Base-by-base conservation (phyloP, 2,113 vertebrate species). In the Microcebus ravelobensis region DNA sequence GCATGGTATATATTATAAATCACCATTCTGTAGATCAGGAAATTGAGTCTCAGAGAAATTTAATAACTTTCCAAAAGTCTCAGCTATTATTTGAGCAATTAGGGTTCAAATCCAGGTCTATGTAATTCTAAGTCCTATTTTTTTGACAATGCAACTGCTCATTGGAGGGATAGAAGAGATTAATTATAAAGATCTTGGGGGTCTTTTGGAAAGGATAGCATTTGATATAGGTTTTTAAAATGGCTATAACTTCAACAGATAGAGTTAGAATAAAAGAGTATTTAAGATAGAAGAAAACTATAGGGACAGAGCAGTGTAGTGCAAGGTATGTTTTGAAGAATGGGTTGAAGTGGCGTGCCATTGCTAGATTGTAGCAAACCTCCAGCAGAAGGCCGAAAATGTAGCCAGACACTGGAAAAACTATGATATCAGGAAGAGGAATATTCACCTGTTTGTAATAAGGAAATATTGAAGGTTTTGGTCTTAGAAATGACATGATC, bases 261-360 rank as follows among this genome's bases (percentile, higher is more conserved):
- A 25, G 3, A 91, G 63, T 70, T 84, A 27, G 11, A 82, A 20
- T 45, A 59, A 18, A 91, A 85, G 12, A 0, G 25, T 85, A 57
- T n/a, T 87, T 77, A 67, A 73, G 45, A 34, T 91, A 5, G 14
- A 29, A 93, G 7, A 23, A 50, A 52, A 93, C 83, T 13, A 59
- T 11, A 85, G 11, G 31, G 8, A 25, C 6, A 31, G 29, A 68
- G 23, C 13, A 27, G 5, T 74, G 8, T 57, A 74, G 18, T 17
- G 6, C 17, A 89, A 95, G 52, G 2, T 18, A 73, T 74, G 21
- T 65, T 88, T 95, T 89, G 52, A 94, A 94, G n/a, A 95, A 94
- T 31, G 7, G 50, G 0, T 67, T 57, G 20, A 79, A 92, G 34
- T 55, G 15, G n/a, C 31, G 87, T 84, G 36, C 5, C 9, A 15